A percentile compares a stretch with the other conserved stretches of the same genome.
These are phyloP conservation scores for Xylocopa sonorina DNA, from an alignment of 1,140 invertebrate genomes.

Conservation along the genomic window DNA sequence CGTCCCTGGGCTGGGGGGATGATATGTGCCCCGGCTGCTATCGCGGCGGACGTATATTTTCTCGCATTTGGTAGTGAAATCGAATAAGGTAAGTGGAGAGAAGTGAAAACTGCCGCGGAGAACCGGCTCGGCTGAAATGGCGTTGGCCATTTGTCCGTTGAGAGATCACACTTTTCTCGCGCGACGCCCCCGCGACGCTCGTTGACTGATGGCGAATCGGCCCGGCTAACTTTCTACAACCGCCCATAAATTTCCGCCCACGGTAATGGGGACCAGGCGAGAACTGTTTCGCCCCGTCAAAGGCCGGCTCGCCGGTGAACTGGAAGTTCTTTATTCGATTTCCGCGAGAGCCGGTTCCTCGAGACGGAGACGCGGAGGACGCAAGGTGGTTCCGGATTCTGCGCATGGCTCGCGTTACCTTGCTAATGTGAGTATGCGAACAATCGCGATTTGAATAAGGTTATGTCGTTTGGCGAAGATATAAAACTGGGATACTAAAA, in stretches of 20 bases:
- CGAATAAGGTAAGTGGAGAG: conserved; percentile 45
- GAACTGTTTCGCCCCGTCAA: neutral
- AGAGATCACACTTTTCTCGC: conserved; percentile 32
- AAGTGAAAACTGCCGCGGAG: conserved; percentile 33
- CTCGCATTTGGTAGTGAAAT: conserved; percentile 67
- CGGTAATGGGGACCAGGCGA: neutral
- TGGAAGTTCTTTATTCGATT: neutral
- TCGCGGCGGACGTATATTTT: conserved; percentile 57
- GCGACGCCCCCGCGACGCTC: conserved; percentile 18
- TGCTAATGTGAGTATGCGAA: no score
- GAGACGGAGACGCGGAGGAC: no score
- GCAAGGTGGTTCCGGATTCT: no score
- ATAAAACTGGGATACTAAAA: no score
- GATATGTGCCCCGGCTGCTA: conserved; percentile 50
- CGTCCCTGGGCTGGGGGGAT: neutral
- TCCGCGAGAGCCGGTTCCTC: no score
- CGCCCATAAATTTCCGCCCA: conserved; percentile 11
- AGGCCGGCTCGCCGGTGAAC: neutral
- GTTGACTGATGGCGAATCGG: conserved; percentile 40
- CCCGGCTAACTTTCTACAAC: conserved; percentile 34
- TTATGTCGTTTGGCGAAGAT: no score
- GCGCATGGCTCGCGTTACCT: no score
- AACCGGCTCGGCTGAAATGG: conserved; percentile 36
- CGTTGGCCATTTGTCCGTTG: conserved; percentile 46
- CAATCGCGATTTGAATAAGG: no score